phyloP scores from a whole-genome alignment of 2,113 vertebrate genomes.

The Empidonax alnorum region DNA sequence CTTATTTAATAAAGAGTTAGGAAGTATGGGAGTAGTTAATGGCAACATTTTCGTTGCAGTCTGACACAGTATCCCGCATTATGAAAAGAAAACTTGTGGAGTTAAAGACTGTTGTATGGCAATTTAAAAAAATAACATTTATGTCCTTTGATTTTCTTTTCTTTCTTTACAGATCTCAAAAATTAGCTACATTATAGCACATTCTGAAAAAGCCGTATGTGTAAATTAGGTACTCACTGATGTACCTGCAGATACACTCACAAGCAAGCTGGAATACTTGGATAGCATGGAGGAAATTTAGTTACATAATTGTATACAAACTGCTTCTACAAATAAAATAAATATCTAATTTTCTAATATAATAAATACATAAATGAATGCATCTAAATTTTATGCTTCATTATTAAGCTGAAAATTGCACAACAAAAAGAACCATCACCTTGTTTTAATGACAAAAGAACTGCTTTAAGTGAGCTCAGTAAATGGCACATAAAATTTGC shows the following conservation, averaged over 20 bases:
- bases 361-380: neutral
- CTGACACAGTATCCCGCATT: neutral
- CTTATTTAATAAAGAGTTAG: neutral
- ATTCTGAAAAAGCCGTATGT: neutral
- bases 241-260: neutral
- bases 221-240: neutral
- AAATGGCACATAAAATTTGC: neutral
- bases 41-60: neutral
- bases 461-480: neutral
- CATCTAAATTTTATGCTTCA: neutral
- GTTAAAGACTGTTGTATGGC: neutral
- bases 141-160: neutral
- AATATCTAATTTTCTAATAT: neutral
- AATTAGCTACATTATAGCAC: neutral
- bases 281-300: neutral
- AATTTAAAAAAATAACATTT: neutral
- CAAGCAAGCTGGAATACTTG: neutral
- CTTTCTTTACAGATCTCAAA: neutral
- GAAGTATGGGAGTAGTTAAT: neutral
- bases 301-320: neutral
- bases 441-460: slow-evolving; percentile 1
- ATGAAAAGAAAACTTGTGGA: neutral
- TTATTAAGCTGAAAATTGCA: neutral
- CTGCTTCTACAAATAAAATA: neutral
- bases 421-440: neutral